Percentiles rank a stretch among this genome's conserved stretches.
These are phyloP conservation scores for Drosophila grimshawi DNA, from an alignment of 1,140 invertebrate genomes.

Conservation along the genomic window DNA sequence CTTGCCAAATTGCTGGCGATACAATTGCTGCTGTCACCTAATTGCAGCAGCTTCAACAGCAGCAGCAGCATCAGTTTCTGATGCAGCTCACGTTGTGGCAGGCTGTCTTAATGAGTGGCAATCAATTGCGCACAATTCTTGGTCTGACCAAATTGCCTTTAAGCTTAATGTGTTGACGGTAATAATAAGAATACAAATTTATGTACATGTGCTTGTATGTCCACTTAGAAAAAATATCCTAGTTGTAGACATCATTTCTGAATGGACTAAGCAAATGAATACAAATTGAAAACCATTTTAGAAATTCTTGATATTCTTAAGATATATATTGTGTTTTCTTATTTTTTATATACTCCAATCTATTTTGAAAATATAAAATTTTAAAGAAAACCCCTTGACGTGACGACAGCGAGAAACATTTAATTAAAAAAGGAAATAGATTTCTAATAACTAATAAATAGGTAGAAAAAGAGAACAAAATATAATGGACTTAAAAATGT, in stretches of 20 bases:
- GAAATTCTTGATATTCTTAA: too few relatives aligned
- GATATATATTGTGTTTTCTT: too few relatives aligned
- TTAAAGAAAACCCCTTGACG: too few relatives aligned
- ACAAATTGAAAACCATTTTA: too few relatives aligned
- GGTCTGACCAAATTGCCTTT: slow-evolving; percentile 40
- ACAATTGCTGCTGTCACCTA: not conserved
- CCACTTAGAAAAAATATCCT: not conserved
- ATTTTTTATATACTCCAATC: too few relatives aligned
- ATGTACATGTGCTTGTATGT: not conserved
- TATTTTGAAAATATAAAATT: too few relatives aligned
- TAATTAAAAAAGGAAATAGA: too few relatives aligned
- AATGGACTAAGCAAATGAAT: too few relatives aligned
- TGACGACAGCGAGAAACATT: too few relatives aligned
- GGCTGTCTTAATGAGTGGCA: slow-evolving; percentile 15
- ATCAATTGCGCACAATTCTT: slow-evolving; percentile 11
- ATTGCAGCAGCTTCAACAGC: not conserved
- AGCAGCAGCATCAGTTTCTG: not conserved
- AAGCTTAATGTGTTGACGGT: slow-evolving; percentile 38
- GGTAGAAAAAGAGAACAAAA: too few relatives aligned
- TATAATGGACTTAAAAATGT: too few relatives aligned
- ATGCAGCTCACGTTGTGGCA: not conserved
- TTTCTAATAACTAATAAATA: too few relatives aligned
- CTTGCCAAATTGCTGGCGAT: not conserved
- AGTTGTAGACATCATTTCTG: not conserved
- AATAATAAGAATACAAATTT: not conserved